Evolutionary conservation across 2,888 invertebrate species (phyloP), one percentile per base, ranked within the genome.

Genomic region (Cinara cedri): DNA sequence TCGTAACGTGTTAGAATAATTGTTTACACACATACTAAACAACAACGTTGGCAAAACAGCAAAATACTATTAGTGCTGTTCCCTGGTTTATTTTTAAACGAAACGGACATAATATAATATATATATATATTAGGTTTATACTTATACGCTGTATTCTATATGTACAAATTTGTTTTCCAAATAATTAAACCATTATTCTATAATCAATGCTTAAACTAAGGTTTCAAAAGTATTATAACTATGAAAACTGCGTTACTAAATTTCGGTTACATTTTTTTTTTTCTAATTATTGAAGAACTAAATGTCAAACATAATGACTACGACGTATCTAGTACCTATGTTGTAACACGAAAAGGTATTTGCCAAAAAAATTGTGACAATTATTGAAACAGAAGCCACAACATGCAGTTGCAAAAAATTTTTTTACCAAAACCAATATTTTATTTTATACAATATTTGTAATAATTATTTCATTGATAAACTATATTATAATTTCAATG

Each of bases 61-160:
- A 71, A 71, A 57, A 57, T 24, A 44, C 21, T 57, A 46, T 1
- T n/a, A 70, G 51, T 19, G n/a, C 19, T 6, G n/a, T 44, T 16
- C 24, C 21, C 71, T 71, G n/a, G n/a, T 57, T 71, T 71, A 71
- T 71, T 71, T 71, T 57, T 71, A 71, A 24, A 71, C 24, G 0
- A 14, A 44, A 46, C 21, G 46, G 21, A 19, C 44, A 44, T 44
- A n/a, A 21, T 21, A 13, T 6, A 8, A 44, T 21, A 19, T 10
- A 10, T 11, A 19, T 6, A 24, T 21, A 24, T 24, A 46, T 66
- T 24, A 44, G 16, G 24, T 44, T 42, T 21, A 54, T 54, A 42
- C 14, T 44, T 19, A 34, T 34, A 34, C 6, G 6, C 3, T 34
- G 6, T 34, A 34, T 34, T 34, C 3, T 34, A 34, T 4, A 34